A percentile compares a stretch with the other conserved stretches of the same genome.
Evolutionary conservation across 2,888 invertebrate species (phyloP).

Genomic region (Ormyrus pomaceus): DNA sequence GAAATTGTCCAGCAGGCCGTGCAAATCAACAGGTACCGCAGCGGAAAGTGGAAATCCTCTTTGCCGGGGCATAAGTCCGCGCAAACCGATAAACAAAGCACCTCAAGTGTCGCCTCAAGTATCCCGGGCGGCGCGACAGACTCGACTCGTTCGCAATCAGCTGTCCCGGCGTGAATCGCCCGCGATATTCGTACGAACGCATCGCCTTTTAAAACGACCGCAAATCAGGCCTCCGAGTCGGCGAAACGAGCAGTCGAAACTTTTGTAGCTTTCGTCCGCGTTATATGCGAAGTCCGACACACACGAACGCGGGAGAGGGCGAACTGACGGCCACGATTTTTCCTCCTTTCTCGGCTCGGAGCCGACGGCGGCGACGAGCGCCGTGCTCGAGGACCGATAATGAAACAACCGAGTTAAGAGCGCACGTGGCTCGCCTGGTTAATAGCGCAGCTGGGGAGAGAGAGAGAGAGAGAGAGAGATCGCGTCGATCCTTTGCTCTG

Average conservation of each 20-base stretch:
- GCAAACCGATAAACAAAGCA: too few relatives aligned
- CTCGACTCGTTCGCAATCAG: too few relatives aligned
- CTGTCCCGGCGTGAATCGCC: too few relatives aligned
- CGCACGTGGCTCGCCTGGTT: constrained; percentile 7
- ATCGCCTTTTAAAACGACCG: constrained; percentile 3
- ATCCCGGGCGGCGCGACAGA: not conserved
- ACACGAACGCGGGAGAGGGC: too few relatives aligned
- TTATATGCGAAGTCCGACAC: too few relatives aligned
- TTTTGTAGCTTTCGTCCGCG: not conserved
- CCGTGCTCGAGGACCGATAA: constrained; percentile 4
- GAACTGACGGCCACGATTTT: too few relatives aligned
- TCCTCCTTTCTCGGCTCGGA: not conserved
- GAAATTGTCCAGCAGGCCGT: too few relatives aligned
- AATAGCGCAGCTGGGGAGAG: not conserved
- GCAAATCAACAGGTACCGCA: too few relatives aligned
- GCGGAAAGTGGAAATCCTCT: too few relatives aligned
- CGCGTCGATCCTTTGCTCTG: too few relatives aligned
- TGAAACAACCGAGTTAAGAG: constrained; percentile 21
- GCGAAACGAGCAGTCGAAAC: not conserved
- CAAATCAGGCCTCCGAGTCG: not conserved
- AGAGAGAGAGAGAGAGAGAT: not conserved
- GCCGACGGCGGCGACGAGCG: not conserved
- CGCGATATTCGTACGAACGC: not conserved
- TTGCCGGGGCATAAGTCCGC: too few relatives aligned
- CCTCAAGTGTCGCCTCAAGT: too few relatives aligned